These are phyloP conservation scores for Trichonephila clavata DNA, from an alignment of 1,140 invertebrate species.

Conservation along the genomic window DNA sequence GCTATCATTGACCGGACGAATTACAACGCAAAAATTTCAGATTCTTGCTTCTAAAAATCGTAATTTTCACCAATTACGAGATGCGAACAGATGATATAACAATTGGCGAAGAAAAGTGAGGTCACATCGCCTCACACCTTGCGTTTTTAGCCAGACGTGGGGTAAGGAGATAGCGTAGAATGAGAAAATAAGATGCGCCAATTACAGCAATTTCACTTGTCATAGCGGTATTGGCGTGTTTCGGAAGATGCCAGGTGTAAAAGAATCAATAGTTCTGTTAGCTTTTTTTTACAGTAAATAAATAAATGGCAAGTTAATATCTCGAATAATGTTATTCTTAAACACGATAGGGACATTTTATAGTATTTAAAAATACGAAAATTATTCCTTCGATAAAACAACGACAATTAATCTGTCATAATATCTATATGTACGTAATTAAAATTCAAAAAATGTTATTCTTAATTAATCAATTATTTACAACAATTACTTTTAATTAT, in stretches of 20 bases:
- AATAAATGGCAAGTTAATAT: no score
- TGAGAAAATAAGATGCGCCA: not conserved
- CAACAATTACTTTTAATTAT: no score
- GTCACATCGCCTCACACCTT: not conserved
- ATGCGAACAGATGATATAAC: not conserved
- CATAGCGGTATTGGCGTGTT: not conserved
- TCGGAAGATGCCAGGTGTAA: not conserved
- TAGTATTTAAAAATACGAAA: no score
- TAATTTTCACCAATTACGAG: slow-evolving; percentile 27
- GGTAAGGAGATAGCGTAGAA: not conserved
- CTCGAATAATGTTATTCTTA: no score
- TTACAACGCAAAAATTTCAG: not conserved
- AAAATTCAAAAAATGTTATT: no score
- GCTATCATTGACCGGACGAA: not conserved
- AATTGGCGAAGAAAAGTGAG: not conserved
- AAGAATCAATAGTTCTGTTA: no score
- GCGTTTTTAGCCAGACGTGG: not conserved
- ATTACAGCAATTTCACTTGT: not conserved
- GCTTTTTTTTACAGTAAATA: no score
- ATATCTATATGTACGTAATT: no score
- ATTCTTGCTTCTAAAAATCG: not conserved
- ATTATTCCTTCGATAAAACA: no score
- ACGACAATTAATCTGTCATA: no score
- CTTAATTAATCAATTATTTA: no score
- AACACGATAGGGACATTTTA: no score